Evolutionary conservation across 2,888 invertebrate species (phyloP).

Genomic region (Cordylochernes scorpioides): DNA sequence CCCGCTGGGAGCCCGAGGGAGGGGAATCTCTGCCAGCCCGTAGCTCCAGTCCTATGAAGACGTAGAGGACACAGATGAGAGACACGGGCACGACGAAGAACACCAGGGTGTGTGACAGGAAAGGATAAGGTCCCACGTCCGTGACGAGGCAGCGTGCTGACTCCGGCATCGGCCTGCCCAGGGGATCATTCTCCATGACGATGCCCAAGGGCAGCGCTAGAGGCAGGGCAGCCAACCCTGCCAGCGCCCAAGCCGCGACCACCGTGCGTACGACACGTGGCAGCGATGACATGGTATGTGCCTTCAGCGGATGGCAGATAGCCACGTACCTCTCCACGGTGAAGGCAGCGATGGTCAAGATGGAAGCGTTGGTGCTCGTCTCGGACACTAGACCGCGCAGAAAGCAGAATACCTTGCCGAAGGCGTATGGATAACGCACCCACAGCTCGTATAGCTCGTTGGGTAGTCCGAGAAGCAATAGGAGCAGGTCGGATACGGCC

Average conservation of each 20-base stretch:
- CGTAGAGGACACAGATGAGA: constrained; percentile 47
- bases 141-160: constrained; percentile 32
- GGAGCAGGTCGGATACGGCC: constrained; percentile 48
- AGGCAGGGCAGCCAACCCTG: constrained; percentile 26
- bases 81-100: constrained; percentile 69
- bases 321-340: constrained; percentile 63
- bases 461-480: constrained; percentile 54
- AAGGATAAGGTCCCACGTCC: constrained; percentile 37
- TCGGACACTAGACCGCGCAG: constrained; percentile 50
- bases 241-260: constrained; percentile 46
- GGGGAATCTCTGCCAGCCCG: constrained; percentile 2
- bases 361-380: constrained; percentile 43
- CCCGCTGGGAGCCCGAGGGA: constrained; percentile 2
- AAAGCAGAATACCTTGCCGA: constrained; percentile 49
- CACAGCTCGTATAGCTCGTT: constrained; percentile 35
- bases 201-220: constrained; percentile 42
- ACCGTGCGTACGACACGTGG: constrained; percentile 54
- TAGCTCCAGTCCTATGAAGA: constrained; percentile 19
- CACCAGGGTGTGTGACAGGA: constrained; percentile 44
- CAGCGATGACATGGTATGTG: constrained; percentile 54
- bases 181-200: constrained; percentile 17
- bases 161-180: constrained; percentile 25
- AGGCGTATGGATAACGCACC: constrained; percentile 21
- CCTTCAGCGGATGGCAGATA: constrained; percentile 55
- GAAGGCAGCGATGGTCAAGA: constrained; percentile 50